Conservation (phyloP, 2,113 vertebrate species). For the Pithys albifrons region DNA sequence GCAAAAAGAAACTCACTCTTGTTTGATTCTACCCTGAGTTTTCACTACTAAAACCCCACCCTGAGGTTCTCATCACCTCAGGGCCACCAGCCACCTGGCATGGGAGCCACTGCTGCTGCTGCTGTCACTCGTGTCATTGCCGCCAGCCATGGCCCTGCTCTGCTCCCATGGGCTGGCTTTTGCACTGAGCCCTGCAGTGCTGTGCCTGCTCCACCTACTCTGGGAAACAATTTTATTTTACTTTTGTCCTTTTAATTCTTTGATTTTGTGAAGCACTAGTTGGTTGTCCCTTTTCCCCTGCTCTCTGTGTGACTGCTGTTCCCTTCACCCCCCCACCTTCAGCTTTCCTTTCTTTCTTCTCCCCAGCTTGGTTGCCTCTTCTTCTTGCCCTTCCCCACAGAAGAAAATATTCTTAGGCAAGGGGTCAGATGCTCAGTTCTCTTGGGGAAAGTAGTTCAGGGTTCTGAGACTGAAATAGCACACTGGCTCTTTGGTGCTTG, state of each 20-base stretch:
- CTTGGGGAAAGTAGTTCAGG: neutral
- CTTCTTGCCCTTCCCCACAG: neutral
- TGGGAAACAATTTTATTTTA: neutral
- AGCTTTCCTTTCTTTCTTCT: neutral
- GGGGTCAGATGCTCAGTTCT: neutral
- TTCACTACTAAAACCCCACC: neutral
- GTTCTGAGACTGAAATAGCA: slow-evolving; percentile 13
- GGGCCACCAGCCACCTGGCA: slow-evolving; percentile 25
- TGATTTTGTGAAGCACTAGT: neutral
- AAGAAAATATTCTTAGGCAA: neutral
- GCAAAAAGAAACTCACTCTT: neutral
- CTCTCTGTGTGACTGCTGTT: neutral
- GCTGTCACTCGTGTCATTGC: neutral
- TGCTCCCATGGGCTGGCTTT: rapidly evolving
- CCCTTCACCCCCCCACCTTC: neutral
- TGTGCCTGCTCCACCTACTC: neutral
- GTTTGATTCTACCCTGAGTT: neutral
- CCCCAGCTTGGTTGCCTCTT: neutral
- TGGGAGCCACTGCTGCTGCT: neutral
- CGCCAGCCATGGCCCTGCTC: neutral
- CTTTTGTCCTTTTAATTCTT: neutral
- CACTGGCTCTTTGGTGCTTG: neutral
- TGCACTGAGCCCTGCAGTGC: neutral
- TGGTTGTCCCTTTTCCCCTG: neutral
- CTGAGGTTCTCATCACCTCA: neutral